Evolutionary conservation across 2,113 vertebrate genomes (phyloP).

Genomic region (Brachionichthys hirsutus): DNA sequence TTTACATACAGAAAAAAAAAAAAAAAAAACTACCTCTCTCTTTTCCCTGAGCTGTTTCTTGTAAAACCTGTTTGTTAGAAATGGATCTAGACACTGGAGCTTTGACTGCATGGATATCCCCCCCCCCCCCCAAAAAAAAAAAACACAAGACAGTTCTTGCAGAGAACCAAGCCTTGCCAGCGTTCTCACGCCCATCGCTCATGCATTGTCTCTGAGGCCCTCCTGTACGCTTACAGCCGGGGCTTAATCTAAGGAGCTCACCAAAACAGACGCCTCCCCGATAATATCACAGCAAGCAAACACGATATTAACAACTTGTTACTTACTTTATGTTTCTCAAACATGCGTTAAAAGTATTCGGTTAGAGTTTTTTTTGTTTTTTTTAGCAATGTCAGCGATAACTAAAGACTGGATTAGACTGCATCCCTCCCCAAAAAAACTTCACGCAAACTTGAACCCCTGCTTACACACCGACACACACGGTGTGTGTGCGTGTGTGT

Average conservation of each 20-base stretch:
- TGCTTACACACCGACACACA: conserved; percentile 34
- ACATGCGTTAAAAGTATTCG: too few relatives aligned
- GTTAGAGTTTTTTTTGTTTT: too few relatives aligned
- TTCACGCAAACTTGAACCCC: conserved; percentile 7
- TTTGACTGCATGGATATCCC: conserved; percentile 76
- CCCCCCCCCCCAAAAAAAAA: too few relatives aligned
- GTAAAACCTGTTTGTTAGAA: conserved; percentile 81
- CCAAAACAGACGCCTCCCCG: conserved; percentile 62
- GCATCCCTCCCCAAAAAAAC: conserved; percentile 16
- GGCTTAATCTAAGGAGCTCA: conserved; percentile 61
- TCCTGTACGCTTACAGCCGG: conserved; percentile 56
- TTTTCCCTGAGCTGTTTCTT: conserved; percentile 67
- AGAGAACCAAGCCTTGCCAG: conserved; percentile 76
- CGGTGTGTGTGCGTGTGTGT: background rate
- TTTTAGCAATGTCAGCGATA: too few relatives aligned
- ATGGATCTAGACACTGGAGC: conserved; percentile 76
- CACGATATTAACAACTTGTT: background rate
- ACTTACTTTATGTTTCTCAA: too few relatives aligned
- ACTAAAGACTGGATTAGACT: too few relatives aligned
- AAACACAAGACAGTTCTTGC: conserved; percentile 79
- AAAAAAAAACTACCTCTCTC: too few relatives aligned
- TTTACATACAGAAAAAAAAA: conserved; percentile 46
- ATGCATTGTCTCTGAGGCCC: conserved; percentile 68
- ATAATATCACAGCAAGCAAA: conserved; percentile 19
- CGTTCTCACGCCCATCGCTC: conserved; percentile 76